A percentile compares a stretch with the other conserved stretches of the same genome.
phyloP scores from a whole-genome alignment of 2,113 vertebrate genomes.

The Tylochromis polylepis region DNA sequence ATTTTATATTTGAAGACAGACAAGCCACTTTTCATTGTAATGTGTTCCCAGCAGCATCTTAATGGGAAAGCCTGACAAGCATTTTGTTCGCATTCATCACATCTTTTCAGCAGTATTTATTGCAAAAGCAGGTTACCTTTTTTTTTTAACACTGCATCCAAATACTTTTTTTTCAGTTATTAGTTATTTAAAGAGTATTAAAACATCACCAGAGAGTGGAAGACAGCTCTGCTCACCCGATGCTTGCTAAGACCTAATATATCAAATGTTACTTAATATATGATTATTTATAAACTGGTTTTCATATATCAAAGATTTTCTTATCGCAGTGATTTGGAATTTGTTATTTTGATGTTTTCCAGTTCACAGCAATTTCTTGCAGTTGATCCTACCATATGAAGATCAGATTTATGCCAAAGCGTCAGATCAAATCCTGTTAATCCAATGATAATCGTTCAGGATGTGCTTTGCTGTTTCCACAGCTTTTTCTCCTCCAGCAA shows the following conservation, averaged over 20 bases:
- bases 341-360: not conserved
- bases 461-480: not conserved
- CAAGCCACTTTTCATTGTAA: not conserved
- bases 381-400: not conserved
- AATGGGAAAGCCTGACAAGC: not conserved
- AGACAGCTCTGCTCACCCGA: not conserved
- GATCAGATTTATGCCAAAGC: not conserved
- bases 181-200: not conserved
- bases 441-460: slow-evolving; percentile 17
- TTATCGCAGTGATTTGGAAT: not conserved
- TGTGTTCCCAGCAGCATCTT: not conserved
- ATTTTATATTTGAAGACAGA: slow-evolving; percentile 13
- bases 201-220: not conserved
- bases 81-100: not conserved
- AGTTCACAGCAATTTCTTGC: not conserved
- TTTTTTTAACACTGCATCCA: not conserved
- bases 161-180: not conserved
- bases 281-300: not conserved
- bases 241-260: not conserved
- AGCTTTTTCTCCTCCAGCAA: not conserved
- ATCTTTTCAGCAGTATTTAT: not conserved
- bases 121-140: not conserved
- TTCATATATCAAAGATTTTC: not conserved
- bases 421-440: slow-evolving; percentile 25
- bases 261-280: not conserved